phyloP scores from a whole-genome alignment of 2,888 invertebrate species.

The Galeopsomyia nigrocyanea region DNA sequence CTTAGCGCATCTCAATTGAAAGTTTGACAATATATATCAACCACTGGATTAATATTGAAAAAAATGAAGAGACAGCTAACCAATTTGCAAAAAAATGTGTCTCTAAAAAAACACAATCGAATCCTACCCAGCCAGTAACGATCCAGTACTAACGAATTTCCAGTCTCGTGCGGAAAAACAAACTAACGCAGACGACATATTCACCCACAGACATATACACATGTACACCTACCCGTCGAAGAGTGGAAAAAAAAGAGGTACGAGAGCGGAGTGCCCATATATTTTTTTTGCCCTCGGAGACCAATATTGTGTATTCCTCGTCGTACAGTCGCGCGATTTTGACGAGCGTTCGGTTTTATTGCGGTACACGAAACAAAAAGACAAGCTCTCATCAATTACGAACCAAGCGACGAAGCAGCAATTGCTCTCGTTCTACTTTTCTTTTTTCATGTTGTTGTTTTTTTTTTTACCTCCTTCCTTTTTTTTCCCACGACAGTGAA shows the following conservation, averaged over 20 bases:
- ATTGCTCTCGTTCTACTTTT: constrained; percentile 20
- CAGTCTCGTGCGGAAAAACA: too few species aligned
- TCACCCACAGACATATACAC: too few species aligned
- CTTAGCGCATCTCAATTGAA: constrained; percentile 16
- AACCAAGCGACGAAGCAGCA: constrained; percentile 10
- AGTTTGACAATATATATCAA: not conserved
- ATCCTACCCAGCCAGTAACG: not conserved
- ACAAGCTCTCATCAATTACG: constrained; percentile 30
- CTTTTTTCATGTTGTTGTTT: not conserved
- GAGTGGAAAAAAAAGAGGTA: not conserved
- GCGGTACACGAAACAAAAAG: constrained; percentile 16
- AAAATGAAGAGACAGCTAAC: too few species aligned
- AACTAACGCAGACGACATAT: too few species aligned
- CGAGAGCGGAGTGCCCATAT: not conserved
- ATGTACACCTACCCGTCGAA: too few species aligned
- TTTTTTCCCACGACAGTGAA: too few species aligned
- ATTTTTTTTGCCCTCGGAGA: not conserved
- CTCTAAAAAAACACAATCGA: too few species aligned
- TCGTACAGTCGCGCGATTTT: constrained; percentile 22
- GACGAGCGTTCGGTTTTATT: constrained; percentile 20
- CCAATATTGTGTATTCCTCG: constrained; percentile 29
- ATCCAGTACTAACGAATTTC: too few species aligned
- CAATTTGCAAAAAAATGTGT: too few species aligned
- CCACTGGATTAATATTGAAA: too few species aligned
- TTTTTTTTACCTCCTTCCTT: not conserved